phyloP scores from a whole-genome alignment of 2,797 vertebrate genomes.

The Okamejei kenojei region DNA sequence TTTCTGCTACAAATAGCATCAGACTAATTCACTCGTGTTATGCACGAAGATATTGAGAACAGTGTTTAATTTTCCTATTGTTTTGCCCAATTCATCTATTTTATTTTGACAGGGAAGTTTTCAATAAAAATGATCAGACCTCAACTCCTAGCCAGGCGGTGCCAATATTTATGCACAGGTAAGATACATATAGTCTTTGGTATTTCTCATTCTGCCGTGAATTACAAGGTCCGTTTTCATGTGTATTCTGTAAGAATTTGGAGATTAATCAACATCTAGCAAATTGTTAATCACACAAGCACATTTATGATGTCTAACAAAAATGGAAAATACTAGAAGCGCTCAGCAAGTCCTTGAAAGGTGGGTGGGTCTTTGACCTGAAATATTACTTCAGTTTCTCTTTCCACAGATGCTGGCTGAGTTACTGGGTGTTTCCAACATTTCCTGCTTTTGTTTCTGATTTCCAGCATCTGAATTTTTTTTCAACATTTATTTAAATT shows the following conservation, averaged over 20 bases:
- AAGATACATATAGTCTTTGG: not conserved
- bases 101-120: constrained; percentile 6
- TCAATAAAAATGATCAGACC: constrained; percentile 39
- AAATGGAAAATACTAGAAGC: no score
- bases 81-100: not conserved
- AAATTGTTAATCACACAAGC: not conserved
- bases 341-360: no score
- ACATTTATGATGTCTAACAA: no score
- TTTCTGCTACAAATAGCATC: not conserved
- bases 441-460: not conserved
- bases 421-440: not conserved
- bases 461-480: not conserved
- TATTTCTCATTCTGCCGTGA: not conserved
- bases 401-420: not conserved
- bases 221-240: not conserved
- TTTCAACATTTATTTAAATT: no score
- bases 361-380: no score
- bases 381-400: no score
- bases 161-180: constrained; percentile 49
- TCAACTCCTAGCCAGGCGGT: constrained; percentile 45
- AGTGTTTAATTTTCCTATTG: not conserved
- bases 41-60: not conserved
- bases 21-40: not conserved
- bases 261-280: not conserved
- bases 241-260: not conserved